These are phyloP conservation scores for Gallinago undulata DNA, from an alignment of 2,113 vertebrate genomes.

Conservation along the genomic window DNA sequence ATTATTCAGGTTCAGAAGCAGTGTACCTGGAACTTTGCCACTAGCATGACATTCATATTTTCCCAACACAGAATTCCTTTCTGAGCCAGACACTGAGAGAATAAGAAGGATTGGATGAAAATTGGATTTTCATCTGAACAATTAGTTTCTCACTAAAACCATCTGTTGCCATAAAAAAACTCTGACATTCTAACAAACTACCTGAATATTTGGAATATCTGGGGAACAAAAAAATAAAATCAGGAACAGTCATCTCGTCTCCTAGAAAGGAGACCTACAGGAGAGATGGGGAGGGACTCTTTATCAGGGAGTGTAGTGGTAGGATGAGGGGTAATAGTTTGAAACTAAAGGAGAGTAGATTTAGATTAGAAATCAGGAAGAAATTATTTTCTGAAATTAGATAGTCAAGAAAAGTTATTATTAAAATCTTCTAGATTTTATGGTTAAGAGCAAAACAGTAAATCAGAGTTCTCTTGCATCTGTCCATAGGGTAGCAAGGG, in stretches of 20 bases:
- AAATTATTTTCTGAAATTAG: background rate
- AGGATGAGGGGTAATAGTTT: background rate
- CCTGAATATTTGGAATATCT: background rate
- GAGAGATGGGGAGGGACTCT: background rate
- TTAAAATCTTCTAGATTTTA: background rate
- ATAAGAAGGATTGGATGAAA: background rate
- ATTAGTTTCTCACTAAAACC: background rate
- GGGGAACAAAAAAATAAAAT: background rate
- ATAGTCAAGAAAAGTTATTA: background rate
- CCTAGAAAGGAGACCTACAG: background rate
- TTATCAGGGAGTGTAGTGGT: background rate
- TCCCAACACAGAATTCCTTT: background rate
- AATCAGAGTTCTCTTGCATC: background rate
- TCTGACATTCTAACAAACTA: background rate
- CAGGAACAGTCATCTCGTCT: background rate
- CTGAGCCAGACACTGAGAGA: background rate
- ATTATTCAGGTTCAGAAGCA: background rate
- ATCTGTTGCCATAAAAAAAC: background rate
- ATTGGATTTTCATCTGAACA: background rate
- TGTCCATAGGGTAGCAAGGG: background rate
- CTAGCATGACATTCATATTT: background rate
- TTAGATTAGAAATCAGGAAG: background rate
- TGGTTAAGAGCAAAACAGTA: background rate
- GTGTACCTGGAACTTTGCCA: background rate
- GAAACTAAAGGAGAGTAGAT: background rate